These are phyloP conservation scores for Aricia agestis DNA, from an alignment of 1,140 invertebrate species.

Conservation along the genomic window DNA sequence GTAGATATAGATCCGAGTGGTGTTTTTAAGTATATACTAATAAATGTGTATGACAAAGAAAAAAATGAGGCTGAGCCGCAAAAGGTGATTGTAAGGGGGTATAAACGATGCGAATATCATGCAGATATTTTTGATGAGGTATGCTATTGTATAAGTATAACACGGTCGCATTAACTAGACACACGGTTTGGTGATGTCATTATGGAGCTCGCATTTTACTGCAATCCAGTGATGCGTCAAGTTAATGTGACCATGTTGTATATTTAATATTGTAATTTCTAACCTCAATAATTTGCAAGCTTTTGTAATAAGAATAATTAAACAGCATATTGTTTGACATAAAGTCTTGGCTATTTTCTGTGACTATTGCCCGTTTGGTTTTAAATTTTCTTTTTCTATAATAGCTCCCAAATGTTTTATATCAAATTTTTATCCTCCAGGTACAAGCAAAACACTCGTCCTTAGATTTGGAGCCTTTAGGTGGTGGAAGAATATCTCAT, in stretches of 20 bases:
- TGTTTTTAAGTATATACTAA: constrained; percentile 91
- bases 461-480: constrained; percentile 84
- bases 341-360: too few species aligned
- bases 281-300: neutral
- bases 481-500: constrained; percentile 91
- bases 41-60: constrained; percentile 79
- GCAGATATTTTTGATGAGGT: constrained; percentile 74
- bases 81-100: constrained; percentile 86
- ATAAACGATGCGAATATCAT: constrained; percentile 82
- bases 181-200: too few species aligned
- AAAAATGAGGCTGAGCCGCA: constrained; percentile 47
- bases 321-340: too few species aligned
- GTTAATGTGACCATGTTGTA: too few species aligned
- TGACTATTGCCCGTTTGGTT: too few species aligned
- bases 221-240: too few species aligned
- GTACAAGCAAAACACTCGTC: constrained; percentile 66
- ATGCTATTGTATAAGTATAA: constrained; percentile 23
- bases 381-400: too few species aligned
- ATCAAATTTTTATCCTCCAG: constrained; percentile 36
- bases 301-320: too few species aligned
- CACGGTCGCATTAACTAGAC: too few species aligned
- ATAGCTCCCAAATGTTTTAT: too few species aligned
- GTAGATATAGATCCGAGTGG: constrained; percentile 89
- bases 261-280: neutral
- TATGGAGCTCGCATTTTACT: too few species aligned